Evolutionary conservation across 2,113 vertebrate species (phyloP).

Genomic region (Nannobrachium achirus): DNA sequence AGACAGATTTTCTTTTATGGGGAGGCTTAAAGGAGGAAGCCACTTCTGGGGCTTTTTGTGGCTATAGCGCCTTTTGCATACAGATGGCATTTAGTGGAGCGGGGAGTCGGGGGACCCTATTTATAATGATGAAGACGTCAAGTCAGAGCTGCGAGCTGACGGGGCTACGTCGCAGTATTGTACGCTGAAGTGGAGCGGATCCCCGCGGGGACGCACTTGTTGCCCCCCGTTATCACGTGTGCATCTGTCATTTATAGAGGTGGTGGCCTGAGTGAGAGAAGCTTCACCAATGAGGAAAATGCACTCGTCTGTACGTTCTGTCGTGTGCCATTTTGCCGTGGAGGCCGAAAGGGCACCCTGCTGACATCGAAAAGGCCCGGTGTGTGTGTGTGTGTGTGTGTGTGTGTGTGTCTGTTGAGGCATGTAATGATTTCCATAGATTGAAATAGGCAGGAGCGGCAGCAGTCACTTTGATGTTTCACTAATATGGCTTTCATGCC

Average conservation of each 20-base stretch:
- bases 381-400: too few species aligned
- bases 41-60: conserved; percentile 62
- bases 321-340: background rate
- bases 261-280: background rate
- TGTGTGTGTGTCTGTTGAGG: background rate
- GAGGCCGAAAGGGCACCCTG: background rate
- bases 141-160: conserved; percentile 49
- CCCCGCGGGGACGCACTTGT: conserved; percentile 27
- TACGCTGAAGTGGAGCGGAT: conserved; percentile 17
- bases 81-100: conserved; percentile 66
- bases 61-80: conserved; percentile 45
- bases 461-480: conserved; percentile 4
- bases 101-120: conserved; percentile 50
- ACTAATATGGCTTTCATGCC: background rate
- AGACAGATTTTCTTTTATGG: conserved; percentile 58
- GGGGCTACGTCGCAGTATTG: conserved; percentile 42
- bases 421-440: conserved; percentile 9
- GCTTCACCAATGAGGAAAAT: conserved; percentile 6
- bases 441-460: conserved; percentile 3
- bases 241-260: conserved; percentile 25
- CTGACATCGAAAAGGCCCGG: background rate
- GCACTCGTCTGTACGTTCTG: background rate
- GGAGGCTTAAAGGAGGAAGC: conserved; percentile 54
- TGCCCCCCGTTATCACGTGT: conserved; percentile 33
- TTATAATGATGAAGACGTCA: conserved; percentile 62